These are phyloP conservation scores for Oscheius sp. DNA, from an alignment of 1,140 invertebrate genomes.

Conservation along the genomic window DNA sequence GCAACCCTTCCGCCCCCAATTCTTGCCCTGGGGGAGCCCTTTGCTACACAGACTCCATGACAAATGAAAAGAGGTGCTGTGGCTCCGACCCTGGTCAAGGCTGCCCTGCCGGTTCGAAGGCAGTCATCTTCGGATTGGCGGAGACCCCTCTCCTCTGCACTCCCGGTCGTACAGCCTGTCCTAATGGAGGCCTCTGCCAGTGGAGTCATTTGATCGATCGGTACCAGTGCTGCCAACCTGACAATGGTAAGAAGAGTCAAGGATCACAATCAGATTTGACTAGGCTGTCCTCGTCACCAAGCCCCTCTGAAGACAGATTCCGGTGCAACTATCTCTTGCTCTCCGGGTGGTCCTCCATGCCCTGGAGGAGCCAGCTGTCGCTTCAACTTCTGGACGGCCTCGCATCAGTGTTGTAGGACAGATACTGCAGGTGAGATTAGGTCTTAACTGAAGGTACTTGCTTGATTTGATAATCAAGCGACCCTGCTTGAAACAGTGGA, in stretches of 20 bases:
- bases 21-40: conserved; percentile 13
- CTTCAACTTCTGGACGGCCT: conserved; percentile 53
- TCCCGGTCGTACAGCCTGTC: conserved; percentile 41
- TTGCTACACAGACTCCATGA: conserved; percentile 32
- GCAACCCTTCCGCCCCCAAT: conserved; percentile 40
- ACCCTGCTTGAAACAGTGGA: no score
- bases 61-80: conserved; percentile 25
- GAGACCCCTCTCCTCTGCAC: conserved; percentile 36
- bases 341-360: conserved; percentile 23
- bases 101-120: conserved; percentile 45
- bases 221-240: conserved; percentile 53
- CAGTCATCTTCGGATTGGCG: conserved; percentile 20
- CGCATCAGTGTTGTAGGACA: conserved; percentile 42
- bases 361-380: conserved; percentile 37
- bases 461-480: no score
- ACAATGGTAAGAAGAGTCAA: conserved; percentile 39
- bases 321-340: conserved; percentile 36
- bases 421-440: conserved; percentile 30
- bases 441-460: no score
- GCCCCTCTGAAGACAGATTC: conserved; percentile 8
- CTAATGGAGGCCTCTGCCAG: conserved; percentile 45
- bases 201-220: conserved; percentile 52
- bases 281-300: conserved; percentile 43
- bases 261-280: background rate
- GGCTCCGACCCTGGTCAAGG: conserved; percentile 43